A percentile compares a stretch with the other conserved stretches of the same genome.
Evolutionary conservation across 2,888 invertebrate species (phyloP).

Genomic region (Zaprionus obscuricornis): DNA sequence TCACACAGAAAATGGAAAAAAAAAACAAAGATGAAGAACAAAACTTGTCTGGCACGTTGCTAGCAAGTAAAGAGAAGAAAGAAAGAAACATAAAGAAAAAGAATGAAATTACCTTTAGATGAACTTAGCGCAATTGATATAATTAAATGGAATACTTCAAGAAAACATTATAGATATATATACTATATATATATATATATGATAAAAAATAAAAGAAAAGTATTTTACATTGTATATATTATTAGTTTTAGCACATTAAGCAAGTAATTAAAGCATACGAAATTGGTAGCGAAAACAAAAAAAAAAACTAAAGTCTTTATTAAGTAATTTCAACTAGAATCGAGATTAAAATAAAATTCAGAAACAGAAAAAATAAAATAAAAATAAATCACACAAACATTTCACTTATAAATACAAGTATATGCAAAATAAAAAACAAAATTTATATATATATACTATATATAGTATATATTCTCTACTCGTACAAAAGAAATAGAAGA

Average conservation of each 20-base stretch:
- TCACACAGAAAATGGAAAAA: conserved; percentile 14
- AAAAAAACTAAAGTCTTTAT: conserved; percentile 31
- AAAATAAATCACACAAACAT: conserved; percentile 33
- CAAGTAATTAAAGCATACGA: conserved; percentile 57
- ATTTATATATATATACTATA: conserved; percentile 4
- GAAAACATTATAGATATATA: conserved; percentile 34
- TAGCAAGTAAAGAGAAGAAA: conserved; percentile 32
- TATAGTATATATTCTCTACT: conserved; percentile 31
- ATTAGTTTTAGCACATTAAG: conserved; percentile 80
- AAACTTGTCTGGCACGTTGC: conserved; percentile 40
- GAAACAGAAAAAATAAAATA: conserved; percentile 18
- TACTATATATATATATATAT: conserved; percentile 23
- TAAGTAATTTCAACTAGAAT: conserved; percentile 66
- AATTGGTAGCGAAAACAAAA: conserved; percentile 64
- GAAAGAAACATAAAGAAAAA: conserved; percentile 35
- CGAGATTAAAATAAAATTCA: conserved; percentile 22
- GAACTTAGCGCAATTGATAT: conserved; percentile 84
- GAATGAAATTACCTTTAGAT: conserved; percentile 81
- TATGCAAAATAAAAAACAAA: not conserved
- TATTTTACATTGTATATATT: conserved; percentile 81
- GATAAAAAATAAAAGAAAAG: conserved; percentile 41
- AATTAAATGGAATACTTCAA: conserved; percentile 64
- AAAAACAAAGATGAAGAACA: conserved; percentile 21
- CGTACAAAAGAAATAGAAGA: conserved; percentile 26
- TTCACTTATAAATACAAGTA: conserved; percentile 46